A percentile compares a stretch with the other conserved stretches of the same genome.
These are phyloP conservation scores for Paedocypris sp. DNA, from an alignment of 2,113 vertebrate genomes.

Conservation along the genomic window DNA sequence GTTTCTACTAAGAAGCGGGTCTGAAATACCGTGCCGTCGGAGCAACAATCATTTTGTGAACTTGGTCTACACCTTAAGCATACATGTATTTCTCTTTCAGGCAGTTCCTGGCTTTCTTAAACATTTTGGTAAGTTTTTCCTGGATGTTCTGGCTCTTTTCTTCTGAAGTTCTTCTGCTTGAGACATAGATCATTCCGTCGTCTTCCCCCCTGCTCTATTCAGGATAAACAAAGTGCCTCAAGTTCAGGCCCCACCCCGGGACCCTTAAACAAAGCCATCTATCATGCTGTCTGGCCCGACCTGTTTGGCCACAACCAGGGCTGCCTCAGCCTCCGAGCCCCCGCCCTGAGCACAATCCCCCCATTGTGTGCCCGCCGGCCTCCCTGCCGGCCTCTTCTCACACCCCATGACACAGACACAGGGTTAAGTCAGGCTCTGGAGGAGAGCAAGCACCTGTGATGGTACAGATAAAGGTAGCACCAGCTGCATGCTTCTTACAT, in stretches of 20 bases:
- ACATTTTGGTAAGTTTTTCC: neutral
- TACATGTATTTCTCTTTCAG: neutral
- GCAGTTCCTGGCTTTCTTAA: neutral
- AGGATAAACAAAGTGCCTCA: conserved; percentile 99
- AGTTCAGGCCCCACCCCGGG: conserved; percentile 98
- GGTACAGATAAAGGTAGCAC: conserved; percentile 11
- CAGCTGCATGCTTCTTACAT: conserved; percentile 11
- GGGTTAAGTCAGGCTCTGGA: conserved; percentile 21
- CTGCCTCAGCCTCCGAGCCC: conserved; percentile 25
- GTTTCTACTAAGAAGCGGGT: too few species aligned
- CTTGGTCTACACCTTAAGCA: neutral
- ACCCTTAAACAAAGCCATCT: conserved; percentile 98
- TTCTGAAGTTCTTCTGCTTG: conserved; percentile 62
- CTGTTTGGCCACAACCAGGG: conserved; percentile 73
- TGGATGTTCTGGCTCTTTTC: neutral
- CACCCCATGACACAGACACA: conserved; percentile 51
- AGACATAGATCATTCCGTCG: conserved; percentile 78
- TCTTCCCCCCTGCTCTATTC: conserved; percentile 80
- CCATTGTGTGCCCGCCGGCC: conserved; percentile 66
- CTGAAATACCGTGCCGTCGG: too few species aligned
- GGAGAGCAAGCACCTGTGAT: conserved; percentile 18
- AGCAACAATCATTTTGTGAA: too few species aligned
- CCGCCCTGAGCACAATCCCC: conserved; percentile 64
- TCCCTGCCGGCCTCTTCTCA: conserved; percentile 66
- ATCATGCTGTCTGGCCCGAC: conserved; percentile 94